phyloP scores from a whole-genome alignment of 2,797 vertebrate genomes.

The Coregonus ussuriensis region DNA sequence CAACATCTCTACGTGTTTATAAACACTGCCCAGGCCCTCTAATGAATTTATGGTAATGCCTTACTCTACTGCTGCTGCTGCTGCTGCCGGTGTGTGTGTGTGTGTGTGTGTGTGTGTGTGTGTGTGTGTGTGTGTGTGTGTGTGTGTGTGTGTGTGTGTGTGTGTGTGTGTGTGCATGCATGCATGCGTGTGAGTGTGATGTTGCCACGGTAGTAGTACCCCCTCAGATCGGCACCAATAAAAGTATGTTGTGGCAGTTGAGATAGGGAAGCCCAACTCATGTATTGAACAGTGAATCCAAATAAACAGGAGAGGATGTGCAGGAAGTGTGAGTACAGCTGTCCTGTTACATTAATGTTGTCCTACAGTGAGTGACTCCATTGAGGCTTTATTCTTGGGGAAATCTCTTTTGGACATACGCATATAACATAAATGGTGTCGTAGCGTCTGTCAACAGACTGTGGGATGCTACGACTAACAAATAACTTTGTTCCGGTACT shows the following conservation, averaged over 20 bases:
- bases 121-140: not conserved
- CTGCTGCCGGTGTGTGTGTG: conserved; percentile 40
- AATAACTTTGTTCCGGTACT: too few species aligned
- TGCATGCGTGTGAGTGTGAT: not conserved
- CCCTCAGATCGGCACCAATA: conserved; percentile 13
- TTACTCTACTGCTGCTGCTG: conserved; percentile 69
- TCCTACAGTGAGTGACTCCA: not conserved
- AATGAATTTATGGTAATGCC: conserved; percentile 85
- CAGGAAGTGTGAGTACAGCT: not conserved
- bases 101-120: conserved; percentile 21
- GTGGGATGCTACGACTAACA: too few species aligned
- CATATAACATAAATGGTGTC: too few species aligned
- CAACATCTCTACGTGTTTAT: conserved; percentile 80
- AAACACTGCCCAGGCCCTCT: conserved; percentile 77
- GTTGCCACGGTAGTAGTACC: not conserved
- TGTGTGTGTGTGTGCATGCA: conserved; percentile 14
- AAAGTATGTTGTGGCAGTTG: conserved; percentile 17
- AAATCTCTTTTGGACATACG: not conserved
- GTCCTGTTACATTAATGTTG: not conserved
- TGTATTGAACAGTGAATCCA: not conserved
- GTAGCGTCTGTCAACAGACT: too few species aligned
- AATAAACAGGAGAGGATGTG: not conserved
- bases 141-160: conserved; percentile 13
- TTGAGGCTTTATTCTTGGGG: not conserved
- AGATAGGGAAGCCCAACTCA: conserved; percentile 1